Evolutionary conservation across 2,888 invertebrate species (phyloP), one percentile per base, ranked within the genome.

Genomic region (Euzophera pinguis): DNA sequence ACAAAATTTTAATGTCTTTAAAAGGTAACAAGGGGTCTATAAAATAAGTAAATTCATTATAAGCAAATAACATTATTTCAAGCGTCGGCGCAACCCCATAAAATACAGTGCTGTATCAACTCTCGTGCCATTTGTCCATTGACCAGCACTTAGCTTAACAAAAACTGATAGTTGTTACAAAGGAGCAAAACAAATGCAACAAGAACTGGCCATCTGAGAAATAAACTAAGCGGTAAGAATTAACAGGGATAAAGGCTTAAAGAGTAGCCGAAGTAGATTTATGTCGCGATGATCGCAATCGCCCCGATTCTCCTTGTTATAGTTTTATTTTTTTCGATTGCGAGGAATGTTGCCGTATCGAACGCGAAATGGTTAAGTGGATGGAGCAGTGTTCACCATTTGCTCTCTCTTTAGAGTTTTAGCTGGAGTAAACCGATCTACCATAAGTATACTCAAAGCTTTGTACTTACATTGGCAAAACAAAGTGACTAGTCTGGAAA

Each of bases 211-310:
- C 85, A 82, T 84, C 84, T 77, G 79, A 81, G 81, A 83, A 84
- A 89, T 89, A 89, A 89, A 89, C 88, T 86, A 88, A 90, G 88
- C 88, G 87, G 88, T 84, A 88, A 85, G 89, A 88, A 88, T 88
- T 85, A 90, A 89, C 88, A 86, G 82, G 84, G 85, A 82, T 88
- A 88, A 90, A 85, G 81, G 86, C 83, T 90, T 88, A 82, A 88
- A 88, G 87, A 86, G 89, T 89, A 89, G 89, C 89, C 88, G 87
- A 84, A 80, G 80, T 78, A 83, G 88, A 90, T 90, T 90, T 90
- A 90, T 90, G 89, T 84, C 81, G 84, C 81, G 77, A 78, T 75
- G 88, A 87, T 89, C 83, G 83, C 82, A 83, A 87, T 88, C 87
- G 83, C 73, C 69, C 72, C 81, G 81, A 80, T 82, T 82, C 84